phyloP scores from a whole-genome alignment of 2,797 vertebrate species.

The Rousettus madagascariensis region DNA sequence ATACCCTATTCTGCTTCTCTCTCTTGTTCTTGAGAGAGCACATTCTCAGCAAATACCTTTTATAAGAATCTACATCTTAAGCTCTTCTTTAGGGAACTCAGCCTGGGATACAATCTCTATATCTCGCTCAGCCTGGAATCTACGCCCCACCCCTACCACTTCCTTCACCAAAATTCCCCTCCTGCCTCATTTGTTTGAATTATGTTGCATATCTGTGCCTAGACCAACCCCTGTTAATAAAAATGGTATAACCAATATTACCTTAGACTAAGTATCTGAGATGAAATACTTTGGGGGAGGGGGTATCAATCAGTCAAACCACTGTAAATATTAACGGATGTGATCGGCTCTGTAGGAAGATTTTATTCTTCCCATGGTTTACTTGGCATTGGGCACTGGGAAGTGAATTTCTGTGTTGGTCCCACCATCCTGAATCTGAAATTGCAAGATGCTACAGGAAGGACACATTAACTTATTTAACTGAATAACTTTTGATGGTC shows the following conservation, averaged over 20 bases:
- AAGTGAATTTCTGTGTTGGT: neutral
- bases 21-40: neutral
- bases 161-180: neutral
- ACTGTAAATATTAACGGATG: neutral
- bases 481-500: conserved; percentile 19
- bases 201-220: neutral
- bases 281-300: neutral
- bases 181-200: neutral
- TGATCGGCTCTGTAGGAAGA: neutral
- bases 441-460: neutral
- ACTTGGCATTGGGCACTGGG: neutral
- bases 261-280: neutral
- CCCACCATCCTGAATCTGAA: neutral
- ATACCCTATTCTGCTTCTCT: neutral
- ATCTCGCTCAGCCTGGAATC: neutral
- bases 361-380: neutral
- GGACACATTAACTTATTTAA: neutral
- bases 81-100: neutral
- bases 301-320: neutral
- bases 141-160: too few relatives aligned
- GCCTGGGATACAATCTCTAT: neutral
- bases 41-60: neutral
- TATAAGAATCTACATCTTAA: neutral
- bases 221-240: neutral
- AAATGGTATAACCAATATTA: neutral